Base-by-base conservation (phyloP, 1,140 invertebrate genomes). In the Paraescarpia echinospica region DNA sequence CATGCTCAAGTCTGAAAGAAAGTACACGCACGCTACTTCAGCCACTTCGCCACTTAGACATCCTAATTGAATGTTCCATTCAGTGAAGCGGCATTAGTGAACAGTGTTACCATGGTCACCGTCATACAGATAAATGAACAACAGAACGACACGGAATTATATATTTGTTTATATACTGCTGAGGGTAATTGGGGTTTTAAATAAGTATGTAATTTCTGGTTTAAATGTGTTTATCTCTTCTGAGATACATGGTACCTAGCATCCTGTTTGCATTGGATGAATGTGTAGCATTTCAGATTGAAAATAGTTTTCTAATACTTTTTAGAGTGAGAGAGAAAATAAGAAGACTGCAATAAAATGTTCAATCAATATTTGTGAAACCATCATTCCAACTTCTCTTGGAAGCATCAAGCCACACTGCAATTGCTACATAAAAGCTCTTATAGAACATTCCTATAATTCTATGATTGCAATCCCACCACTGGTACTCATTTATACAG, bases 1-100 rank as follows among this genome's bases (percentile, higher is more conserved):
- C 92, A 93, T 93, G 34, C 90, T 89, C n/a, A 92, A 89, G 41
- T 92, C 92, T 92, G 92, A 77, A 77, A 77, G 59, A 31, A 27
- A 77, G 59, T 77, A 18, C 4, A 27, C 22, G 2, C 59, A 77
- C 59, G 27, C 22, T 77, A 77, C 27, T 27, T 18, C 59, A 22
- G 41, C 12, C 59, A 77, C 27, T 77, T 18, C 22, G 59, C 1
- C 27, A 31, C 12, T 0, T 12, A 77, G 59, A 77, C 22, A 18
- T 27, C 59, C 59, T 31, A 77, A 77, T 31, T 77, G 59, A 27
- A 12, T 77, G 59, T 2, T 31, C 27, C 18, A 27, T 77, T 41
- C 41, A 41, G 22, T 18, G 14, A 77, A 27, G 27, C 59, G 4
- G 59, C 59, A 77, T 12, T 18, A 8, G 14, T 77, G 59, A 77